phyloP scores from a whole-genome alignment of 2,888 invertebrate genomes.

The Sarcophaga carnaria region DNA sequence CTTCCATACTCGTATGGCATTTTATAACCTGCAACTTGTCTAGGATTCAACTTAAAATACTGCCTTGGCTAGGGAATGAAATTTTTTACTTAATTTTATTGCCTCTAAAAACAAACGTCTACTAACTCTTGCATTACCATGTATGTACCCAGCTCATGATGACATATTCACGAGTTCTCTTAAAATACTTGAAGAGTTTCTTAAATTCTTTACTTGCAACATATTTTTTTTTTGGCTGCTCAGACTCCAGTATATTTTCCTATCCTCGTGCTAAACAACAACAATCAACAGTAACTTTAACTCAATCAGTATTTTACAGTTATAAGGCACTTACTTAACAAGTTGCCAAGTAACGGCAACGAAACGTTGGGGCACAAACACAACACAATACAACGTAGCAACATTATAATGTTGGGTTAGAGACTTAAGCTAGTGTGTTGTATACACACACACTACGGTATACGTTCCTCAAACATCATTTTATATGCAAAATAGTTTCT shows the following conservation, averaged over 20 bases:
- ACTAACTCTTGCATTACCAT: no score
- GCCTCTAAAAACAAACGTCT: no score
- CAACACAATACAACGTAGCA: neutral
- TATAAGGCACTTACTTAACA: slow-evolving; percentile 24
- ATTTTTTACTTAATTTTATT: no score
- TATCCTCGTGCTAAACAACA: neutral
- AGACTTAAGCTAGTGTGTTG: no score
- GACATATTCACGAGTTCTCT: no score
- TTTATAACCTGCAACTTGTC: no score
- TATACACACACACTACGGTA: neutral
- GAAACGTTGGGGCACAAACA: neutral
- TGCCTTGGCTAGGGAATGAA: no score
- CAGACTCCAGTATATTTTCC: neutral
- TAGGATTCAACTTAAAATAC: no score
- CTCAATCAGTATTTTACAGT: slow-evolving; percentile 25
- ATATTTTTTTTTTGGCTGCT: neutral
- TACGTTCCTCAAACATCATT: slow-evolving; percentile 8
- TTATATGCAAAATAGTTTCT: slow-evolving; percentile 62
- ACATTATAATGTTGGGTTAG: neutral
- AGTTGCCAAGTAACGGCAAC: neutral
- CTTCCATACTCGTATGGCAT: no score
- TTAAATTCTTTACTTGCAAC: neutral
- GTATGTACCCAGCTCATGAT: no score
- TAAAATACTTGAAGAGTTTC: no score
- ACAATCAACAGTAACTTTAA: neutral